Evolutionary conservation across 2,113 vertebrate genomes (phyloP).

Genomic region (Ahaetulla prasina): DNA sequence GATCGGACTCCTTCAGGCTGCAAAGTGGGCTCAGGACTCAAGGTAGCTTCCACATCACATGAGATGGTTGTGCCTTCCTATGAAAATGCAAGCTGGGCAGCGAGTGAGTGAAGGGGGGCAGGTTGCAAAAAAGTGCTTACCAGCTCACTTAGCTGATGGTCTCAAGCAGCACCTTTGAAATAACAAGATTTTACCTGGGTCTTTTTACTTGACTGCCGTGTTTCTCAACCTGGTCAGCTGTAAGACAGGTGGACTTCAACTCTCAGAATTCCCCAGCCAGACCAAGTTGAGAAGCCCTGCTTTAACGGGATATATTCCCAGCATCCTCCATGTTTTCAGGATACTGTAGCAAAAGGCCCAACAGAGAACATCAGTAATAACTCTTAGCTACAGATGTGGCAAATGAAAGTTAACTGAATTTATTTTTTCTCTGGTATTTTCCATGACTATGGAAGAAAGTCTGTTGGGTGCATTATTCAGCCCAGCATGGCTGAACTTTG

Average conservation of each 20-base stretch:
- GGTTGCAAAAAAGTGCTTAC: not conserved
- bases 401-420: slow-evolving; percentile 13
- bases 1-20: not conserved
- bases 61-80: too few relatives aligned
- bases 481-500: not conserved
- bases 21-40: not conserved
- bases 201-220: not conserved
- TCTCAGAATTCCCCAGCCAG: not conserved
- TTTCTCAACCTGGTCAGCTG: not conserved
- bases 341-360: slow-evolving; percentile 16
- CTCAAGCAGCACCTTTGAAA: not conserved
- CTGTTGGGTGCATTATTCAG: slow-evolving; percentile 39
- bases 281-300: not conserved
- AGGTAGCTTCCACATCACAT: not conserved
- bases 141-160: not conserved
- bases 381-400: slow-evolving; percentile 37
- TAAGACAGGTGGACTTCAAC: not conserved
- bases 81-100: not conserved
- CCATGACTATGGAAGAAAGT: slow-evolving; percentile 32
- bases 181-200: not conserved
- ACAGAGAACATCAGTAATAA: slow-evolving; percentile 36
- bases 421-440: slow-evolving; percentile 20
- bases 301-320: not conserved
- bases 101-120: too few relatives aligned
- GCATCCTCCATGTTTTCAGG: not conserved